These are phyloP conservation scores for Halictus quadricinctus DNA, from an alignment of 2,888 invertebrate species.

Conservation along the genomic window DNA sequence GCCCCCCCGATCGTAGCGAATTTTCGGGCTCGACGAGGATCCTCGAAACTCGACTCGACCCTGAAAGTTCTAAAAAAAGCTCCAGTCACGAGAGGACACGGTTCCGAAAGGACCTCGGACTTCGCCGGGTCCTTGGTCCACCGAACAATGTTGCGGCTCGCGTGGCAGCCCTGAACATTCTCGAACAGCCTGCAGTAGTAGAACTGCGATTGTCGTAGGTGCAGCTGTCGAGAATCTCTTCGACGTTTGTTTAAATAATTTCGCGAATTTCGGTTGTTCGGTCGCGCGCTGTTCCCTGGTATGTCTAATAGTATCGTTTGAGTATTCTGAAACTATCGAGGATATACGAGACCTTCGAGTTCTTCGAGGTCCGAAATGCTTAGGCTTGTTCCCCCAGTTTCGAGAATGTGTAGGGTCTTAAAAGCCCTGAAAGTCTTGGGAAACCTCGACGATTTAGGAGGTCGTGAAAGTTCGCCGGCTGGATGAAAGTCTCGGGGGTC, in stretches of 20 bases:
- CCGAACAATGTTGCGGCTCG: neutral
- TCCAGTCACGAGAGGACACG: neutral
- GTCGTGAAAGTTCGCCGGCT: neutral
- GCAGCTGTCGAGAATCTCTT: neutral
- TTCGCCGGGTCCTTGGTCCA: neutral
- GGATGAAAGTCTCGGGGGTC: neutral
- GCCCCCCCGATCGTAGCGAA: conserved; percentile 44
- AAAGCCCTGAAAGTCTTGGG: neutral
- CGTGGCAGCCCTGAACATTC: neutral
- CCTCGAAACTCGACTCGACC: conserved; percentile 7
- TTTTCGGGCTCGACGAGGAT: conserved; percentile 42
- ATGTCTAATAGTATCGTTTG: neutral
- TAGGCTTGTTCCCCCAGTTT: neutral
- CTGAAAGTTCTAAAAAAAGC: conserved; percentile 1
- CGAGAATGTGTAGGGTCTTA: neutral
- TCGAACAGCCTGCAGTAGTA: neutral
- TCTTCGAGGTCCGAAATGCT: neutral
- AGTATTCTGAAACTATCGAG: neutral
- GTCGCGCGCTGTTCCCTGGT: neutral
- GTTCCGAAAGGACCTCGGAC: neutral
- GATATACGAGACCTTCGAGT: neutral
- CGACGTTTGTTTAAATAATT: neutral
- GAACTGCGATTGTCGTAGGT: neutral
- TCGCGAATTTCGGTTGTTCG: neutral
- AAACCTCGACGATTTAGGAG: neutral